Base-by-base conservation (phyloP, 2,888 invertebrate species). In the Parnassius orleans region DNA sequence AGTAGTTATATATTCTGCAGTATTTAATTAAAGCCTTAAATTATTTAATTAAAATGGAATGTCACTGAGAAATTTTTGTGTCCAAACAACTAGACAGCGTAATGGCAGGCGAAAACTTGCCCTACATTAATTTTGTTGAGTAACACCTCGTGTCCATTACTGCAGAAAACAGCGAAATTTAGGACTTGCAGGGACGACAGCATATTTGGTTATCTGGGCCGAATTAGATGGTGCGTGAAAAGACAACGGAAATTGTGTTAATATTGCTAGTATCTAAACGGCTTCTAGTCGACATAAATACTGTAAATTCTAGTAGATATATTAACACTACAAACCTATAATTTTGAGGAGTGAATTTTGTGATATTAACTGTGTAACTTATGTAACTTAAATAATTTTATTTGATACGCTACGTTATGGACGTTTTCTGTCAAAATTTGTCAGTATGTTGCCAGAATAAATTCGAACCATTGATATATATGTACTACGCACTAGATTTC, bases 111-210 rank as follows among this genome's bases (percentile, higher is more conserved):
- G 53, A 61, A 47, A 57, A 48, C 57, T 53, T 57, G 61, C 48
- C n/a, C 42, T 53, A 61, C 57, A 57, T 53, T 48, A 53, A 57
- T 53, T 42, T 61, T 57, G 57, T 61, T 61, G 57, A n/a, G 61
- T 57, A 61, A 61, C 42, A 53, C 55, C 47, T 57, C 14, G 61
- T 53, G 42, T 43, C 47, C 52, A 52, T 57, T 53, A n/a, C 61
- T 47, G 52, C 52, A 52, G 50, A 61, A 50, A 60, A 47, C 61
- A 41, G 53, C 33, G 9, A 47, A 47, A 14, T 47, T 61, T 56
- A 33, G 57, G 43, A 47, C 14, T 19, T 53, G 42, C 11, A 47
- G 53, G 47, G 48, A 61, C 61, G 33, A 19, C 52, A 33, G 10
- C 44, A 10, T 61, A 57, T 61, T 61, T 57, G 52, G 52, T 48